A percentile compares a stretch with the other conserved stretches of the same genome.
These are phyloP conservation scores for Manis crassicaudata DNA, from an alignment of 2,797 vertebrate genomes.

Conservation along the genomic window DNA sequence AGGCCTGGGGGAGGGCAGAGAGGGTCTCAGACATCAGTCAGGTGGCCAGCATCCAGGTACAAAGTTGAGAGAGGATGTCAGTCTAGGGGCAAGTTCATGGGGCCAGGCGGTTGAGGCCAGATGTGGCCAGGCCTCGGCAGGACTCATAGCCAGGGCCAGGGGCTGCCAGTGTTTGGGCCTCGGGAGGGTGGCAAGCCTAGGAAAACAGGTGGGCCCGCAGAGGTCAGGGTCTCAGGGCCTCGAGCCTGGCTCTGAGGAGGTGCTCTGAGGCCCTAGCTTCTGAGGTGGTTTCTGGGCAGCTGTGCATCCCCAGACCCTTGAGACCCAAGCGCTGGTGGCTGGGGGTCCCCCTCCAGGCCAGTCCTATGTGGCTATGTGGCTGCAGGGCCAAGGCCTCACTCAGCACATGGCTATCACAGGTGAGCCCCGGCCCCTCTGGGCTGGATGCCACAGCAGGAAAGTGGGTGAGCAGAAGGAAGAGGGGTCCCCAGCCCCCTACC, in stretches of 20 bases:
- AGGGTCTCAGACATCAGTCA: background rate
- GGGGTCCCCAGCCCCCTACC: background rate
- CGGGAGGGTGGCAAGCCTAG: too few species aligned
- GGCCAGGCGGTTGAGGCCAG: background rate
- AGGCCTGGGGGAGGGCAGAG: background rate
- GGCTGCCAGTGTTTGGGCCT: too few species aligned
- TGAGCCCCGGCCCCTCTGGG: background rate
- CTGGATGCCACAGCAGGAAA: background rate
- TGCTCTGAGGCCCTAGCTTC: background rate
- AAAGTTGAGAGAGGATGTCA: background rate
- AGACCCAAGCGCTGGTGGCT: background rate
- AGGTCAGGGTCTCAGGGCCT: background rate
- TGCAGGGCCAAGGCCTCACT: background rate
- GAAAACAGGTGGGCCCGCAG: too few species aligned
- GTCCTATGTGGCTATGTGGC: accelerated
- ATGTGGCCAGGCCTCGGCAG: background rate
- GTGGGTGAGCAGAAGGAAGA: too few species aligned
- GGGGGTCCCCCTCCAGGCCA: background rate
- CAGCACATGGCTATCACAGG: accelerated
- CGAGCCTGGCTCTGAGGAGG: background rate
- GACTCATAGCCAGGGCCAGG: background rate
- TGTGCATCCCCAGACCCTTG: background rate
- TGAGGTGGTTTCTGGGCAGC: background rate
- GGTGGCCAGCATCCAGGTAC: background rate
- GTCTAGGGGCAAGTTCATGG: background rate